A percentile compares a stretch with the other conserved stretches of the same genome.
These are phyloP conservation scores for Eremobia ochroleuca DNA, from an alignment of 2,888 invertebrate genomes.

Conservation along the genomic window DNA sequence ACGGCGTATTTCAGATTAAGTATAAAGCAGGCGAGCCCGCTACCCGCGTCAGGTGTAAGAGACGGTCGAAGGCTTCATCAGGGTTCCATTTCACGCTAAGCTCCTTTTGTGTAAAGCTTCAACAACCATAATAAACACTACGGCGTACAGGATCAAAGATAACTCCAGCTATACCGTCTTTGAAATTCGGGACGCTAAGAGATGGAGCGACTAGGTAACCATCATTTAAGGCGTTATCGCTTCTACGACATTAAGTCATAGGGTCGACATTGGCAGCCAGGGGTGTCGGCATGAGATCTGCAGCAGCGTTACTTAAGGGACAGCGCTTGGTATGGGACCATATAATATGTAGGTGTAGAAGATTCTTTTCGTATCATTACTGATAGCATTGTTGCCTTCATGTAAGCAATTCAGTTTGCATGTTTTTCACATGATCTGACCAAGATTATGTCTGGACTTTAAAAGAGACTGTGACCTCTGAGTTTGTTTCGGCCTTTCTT, in stretches of 20 bases:
- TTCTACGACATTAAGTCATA: constrained; percentile 15
- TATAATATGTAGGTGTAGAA: constrained; percentile 1
- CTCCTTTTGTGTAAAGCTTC: constrained; percentile 18
- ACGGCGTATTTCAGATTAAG: neutral
- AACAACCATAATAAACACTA: constrained; percentile 4
- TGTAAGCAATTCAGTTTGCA: neutral
- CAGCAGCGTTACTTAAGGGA: constrained; percentile 24
- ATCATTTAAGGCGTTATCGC: constrained; percentile 15
- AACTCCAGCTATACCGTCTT: constrained; percentile 6
- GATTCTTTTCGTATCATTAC: neutral
- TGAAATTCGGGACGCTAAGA: constrained; percentile 1
- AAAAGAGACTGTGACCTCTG: too few relatives aligned
- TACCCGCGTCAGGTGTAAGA: neutral
- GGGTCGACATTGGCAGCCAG: constrained; percentile 16
- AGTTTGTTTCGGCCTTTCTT: too few relatives aligned
- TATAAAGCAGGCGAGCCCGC: neutral
- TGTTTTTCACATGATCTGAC: too few relatives aligned
- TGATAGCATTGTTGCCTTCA: neutral
- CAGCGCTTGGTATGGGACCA: neutral
- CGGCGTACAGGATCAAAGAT: constrained; percentile 5
- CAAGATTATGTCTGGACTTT: too few relatives aligned
- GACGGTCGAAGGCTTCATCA: constrained; percentile 3
- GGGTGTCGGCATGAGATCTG: neutral
- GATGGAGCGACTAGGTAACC: constrained; percentile 6
- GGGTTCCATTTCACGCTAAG: neutral